Conservation (phyloP, 2,888 invertebrate species). For the Tetanocera ferruginea region DNA sequence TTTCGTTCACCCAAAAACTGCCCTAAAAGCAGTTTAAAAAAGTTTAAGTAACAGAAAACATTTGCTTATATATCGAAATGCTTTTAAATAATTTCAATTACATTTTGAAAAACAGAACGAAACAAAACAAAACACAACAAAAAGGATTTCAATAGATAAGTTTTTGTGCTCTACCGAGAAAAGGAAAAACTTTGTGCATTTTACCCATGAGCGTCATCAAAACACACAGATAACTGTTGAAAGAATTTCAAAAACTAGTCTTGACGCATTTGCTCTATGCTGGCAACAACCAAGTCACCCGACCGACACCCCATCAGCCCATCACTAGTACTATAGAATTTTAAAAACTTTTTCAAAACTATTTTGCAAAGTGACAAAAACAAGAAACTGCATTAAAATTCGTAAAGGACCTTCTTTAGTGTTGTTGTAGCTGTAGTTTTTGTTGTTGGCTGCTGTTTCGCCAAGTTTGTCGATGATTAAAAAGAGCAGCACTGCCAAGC, state of each 20-base stretch:
- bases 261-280: constrained; percentile 22
- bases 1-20: too few relatives aligned
- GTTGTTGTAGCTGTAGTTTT: neutral
- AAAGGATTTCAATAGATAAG: constrained; percentile 18
- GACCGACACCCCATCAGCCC: neutral
- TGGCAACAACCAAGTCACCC: neutral
- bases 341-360: constrained; percentile 36
- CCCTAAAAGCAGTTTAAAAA: neutral
- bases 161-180: neutral
- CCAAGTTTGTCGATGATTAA: constrained; percentile 63
- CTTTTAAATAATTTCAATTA: constrained; percentile 3
- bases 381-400: constrained; percentile 33
- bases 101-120: neutral
- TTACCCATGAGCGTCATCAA: constrained; percentile 19
- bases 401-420: constrained; percentile 28
- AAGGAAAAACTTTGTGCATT: neutral
- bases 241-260: constrained; percentile 31
- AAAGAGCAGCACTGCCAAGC: constrained; percentile 51
- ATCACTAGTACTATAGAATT: neutral
- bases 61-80: neutral
- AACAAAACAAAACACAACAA: neutral
- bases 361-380: constrained; percentile 37
- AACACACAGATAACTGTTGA: neutral
- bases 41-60: neutral
- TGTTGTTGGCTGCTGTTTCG: constrained; percentile 35